Evolutionary conservation across 2,797 vertebrate genomes (phyloP), one percentile per base, ranked within the genome.

Genomic region (Phalanger gymnotis): DNA sequence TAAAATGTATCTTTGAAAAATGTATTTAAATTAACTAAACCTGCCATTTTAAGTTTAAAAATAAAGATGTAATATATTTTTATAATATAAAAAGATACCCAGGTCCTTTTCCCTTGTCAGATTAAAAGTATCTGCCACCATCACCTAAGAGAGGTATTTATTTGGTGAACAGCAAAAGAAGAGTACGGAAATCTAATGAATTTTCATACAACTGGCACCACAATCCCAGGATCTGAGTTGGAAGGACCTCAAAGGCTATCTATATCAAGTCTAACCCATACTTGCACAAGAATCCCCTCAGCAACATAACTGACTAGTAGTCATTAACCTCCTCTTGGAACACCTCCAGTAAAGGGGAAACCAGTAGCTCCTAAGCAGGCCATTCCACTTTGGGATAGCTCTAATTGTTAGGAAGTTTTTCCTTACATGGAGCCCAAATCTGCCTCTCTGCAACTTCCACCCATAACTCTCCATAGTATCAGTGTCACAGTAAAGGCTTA

Each of bases 331-430:
- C 73, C 73, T 87, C 40, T 87, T 87, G 73, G 73, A 87, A 25
- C 9, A 87, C 73, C 73, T 87, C 73, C 73, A 87, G 73, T 27
- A 10, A 87, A 87, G 25, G 73, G 73, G 40, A 87, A 87, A 87
- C 40, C 3, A 87, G 73, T 27, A 27, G 40, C 73, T 87, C 40
- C 73, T 51, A 87, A 87, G 73, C 73, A 87, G 73, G 73, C 51
- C 73, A 87, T 87, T 87, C 73, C 73, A 87, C 40, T 87, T 87
- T 87, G 73, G 73, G 73, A 87, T 87, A 28, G 40, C 73, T 87
- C 40, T 87, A 87, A 87, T 87, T 87, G 73, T 87, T 87, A 87
- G 73, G 73, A 87, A 87, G 73, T 87, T 87, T 87, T 87, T 87
- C 73, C 73, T 87, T 87, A 87, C 73, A 87, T 51, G 73, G 73